A percentile compares a stretch with the other conserved stretches of the same genome.
Evolutionary conservation across 2,888 invertebrate genomes (phyloP).

Genomic region (Drosophila demipolita): DNA sequence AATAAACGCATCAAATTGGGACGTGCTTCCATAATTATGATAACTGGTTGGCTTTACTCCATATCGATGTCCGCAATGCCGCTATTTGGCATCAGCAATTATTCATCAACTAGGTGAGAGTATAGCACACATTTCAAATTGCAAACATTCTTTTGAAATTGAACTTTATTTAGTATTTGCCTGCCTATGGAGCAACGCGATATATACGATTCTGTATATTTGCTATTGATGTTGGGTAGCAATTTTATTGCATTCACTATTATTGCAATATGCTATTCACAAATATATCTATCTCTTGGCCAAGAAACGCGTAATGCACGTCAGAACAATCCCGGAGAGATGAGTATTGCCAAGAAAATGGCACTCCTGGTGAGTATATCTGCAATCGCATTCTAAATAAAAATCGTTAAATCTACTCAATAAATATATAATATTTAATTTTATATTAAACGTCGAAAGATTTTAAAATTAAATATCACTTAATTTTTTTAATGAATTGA

Average conservation of each 20-base stretch:
- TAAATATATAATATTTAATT: neutral
- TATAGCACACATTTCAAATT: neutral
- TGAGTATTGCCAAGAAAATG: conserved; percentile 95
- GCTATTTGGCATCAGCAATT: conserved; percentile 93
- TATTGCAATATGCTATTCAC: conserved; percentile 93
- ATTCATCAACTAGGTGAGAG: conserved; percentile 91
- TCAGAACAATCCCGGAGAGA: conserved; percentile 87
- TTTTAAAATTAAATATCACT: neutral
- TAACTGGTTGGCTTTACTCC: conserved; percentile 92
- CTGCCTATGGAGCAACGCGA: conserved; percentile 93
- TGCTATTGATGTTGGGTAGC: conserved; percentile 90
- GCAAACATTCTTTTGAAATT: neutral
- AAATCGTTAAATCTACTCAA: neutral
- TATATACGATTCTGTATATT: conserved; percentile 89
- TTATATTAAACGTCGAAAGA: too few species aligned
- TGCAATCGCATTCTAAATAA: too few species aligned
- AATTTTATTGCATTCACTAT: conserved; percentile 93
- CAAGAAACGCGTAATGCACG: conserved; percentile 88
- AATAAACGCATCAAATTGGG: conserved; percentile 91
- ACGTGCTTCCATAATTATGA: conserved; percentile 91
- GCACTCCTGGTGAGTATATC: conserved; percentile 89
- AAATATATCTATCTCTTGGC: conserved; percentile 93
- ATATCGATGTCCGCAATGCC: conserved; percentile 92
- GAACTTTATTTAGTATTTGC: conserved; percentile 88
- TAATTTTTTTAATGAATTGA: neutral